Conservation (phyloP, 2,113 vertebrate genomes). For the Rutilus rutilus region DNA sequence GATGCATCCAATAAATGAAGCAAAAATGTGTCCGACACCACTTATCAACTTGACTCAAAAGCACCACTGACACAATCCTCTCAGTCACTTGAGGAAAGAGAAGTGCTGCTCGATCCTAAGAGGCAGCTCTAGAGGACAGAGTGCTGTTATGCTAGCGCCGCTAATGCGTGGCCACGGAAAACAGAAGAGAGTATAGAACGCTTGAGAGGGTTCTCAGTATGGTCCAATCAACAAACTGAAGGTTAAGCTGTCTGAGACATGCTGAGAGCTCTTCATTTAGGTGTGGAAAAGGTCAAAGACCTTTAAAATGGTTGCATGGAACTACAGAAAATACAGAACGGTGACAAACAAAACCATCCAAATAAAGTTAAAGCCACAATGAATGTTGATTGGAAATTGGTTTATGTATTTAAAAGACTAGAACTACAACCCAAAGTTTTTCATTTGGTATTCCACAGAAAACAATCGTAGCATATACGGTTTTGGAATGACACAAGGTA, state of each 20-base stretch:
- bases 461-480: not conserved
- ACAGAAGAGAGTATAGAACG: constrained; percentile 17
- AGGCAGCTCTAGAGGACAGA: constrained; percentile 15
- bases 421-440: not conserved
- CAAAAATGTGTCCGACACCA: not conserved
- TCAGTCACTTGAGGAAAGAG: constrained; percentile 30
- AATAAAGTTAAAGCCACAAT: not conserved
- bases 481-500: not conserved
- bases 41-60: constrained; percentile 22
- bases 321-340: not conserved
- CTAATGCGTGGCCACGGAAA: constrained; percentile 23
- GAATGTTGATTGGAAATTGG: not conserved
- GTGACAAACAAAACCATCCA: not conserved
- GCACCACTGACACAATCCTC: constrained; percentile 4
- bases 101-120: constrained; percentile 1
- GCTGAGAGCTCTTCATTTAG: constrained; percentile 45
- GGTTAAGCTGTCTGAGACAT: constrained; percentile 33
- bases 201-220: constrained; percentile 33
- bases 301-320: not conserved
- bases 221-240: constrained; percentile 36
- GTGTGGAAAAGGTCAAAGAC: constrained; percentile 33
- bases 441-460: not conserved
- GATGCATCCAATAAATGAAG: not conserved
- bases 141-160: constrained; percentile 9
- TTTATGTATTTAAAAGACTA: not conserved